Conservation (phyloP, 92 coral and sea anemone species). For the Nematostella vectensis region DNA sequence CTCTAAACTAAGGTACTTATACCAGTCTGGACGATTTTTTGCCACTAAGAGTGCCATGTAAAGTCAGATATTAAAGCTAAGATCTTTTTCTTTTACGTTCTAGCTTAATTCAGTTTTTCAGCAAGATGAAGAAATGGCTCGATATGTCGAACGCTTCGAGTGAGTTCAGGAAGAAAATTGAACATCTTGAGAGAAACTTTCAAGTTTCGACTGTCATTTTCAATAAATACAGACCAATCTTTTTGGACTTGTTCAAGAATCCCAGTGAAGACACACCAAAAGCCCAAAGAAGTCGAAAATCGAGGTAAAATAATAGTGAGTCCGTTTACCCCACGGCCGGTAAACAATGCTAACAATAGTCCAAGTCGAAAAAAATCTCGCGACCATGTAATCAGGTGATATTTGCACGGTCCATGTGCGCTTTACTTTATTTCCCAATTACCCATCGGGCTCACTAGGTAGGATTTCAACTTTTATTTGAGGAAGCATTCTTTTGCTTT, state of each 20-base stretch:
- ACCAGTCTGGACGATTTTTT: conserved; percentile 7
- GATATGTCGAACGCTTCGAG: conserved; percentile 89
- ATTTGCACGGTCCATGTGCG: too few species aligned
- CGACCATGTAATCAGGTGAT: background rate
- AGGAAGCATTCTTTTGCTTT: too few species aligned
- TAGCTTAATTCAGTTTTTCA: conserved; percentile 93
- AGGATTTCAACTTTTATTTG: too few species aligned
- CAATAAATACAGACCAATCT: conserved; percentile 88
- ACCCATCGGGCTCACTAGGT: too few species aligned
- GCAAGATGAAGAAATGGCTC: conserved; percentile 97
- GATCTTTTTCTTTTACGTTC: conserved; percentile 19
- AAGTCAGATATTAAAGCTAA: background rate
- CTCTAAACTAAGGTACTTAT: conserved; percentile 68
- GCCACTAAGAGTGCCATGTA: background rate
- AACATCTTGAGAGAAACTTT: conserved; percentile 84
- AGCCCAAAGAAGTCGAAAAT: conserved; percentile 80
- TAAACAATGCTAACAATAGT: conserved; percentile 1
- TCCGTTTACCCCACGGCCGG: background rate
- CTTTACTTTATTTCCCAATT: too few species aligned
- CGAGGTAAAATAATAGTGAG: conserved; percentile 50
- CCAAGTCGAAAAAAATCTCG: background rate
- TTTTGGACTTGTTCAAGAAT: conserved; percentile 76
- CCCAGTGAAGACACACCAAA: conserved; percentile 67
- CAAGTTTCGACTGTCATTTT: conserved; percentile 95
- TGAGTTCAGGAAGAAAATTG: conserved; percentile 90